Base-by-base conservation (phyloP, 2,113 vertebrate species). In the Scomber scombrus region DNA sequence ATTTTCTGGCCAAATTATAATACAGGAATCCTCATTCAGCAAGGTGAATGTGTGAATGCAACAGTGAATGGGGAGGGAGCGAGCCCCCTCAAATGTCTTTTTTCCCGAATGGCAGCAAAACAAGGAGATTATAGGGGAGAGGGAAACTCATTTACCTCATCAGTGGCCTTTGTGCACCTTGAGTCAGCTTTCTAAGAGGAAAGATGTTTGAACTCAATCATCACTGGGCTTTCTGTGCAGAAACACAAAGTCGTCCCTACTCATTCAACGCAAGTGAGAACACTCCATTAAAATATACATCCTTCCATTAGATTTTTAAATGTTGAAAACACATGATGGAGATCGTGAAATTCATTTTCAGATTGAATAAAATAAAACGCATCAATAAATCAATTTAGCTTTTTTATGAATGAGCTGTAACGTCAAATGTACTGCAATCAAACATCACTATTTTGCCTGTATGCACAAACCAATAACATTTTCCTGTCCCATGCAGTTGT, bases 1-100 rank as follows among this genome's bases (percentile, higher is more conserved):
- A 86, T 93, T 92, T 89, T 85, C 82, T 85, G 86, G 81, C 91
- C 94, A 92, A 49, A 51, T 87, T 78, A 90, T 87, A 89, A 93
- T 83, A 89, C 78, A 86, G 85, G 89, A 88, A 73, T 81, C 84
- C 45, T 79, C 76, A 81, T 87, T 91, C 88, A 88, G 60, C 15
- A 76, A 83, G 70, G 72, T 73, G 14, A 69, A 85, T 43, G 71
- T 73, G 88, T 82, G 73, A 88, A 84, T 67, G 79, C 43, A 6
- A 3, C 2, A 2, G 67, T 77, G 71, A 82, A 85, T 62, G 58
- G 63, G 31, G 60, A 62, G 47, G 56, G 71, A 81, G 62, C 65
- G 68, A 72, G 65, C 34, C 62, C 66, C 75, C 63, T 77, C 61
- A 18, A 76, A 83, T 71, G 78, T 75, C 68, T 77, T 56, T 43